These are phyloP conservation scores for Sprattus sprattus DNA, from an alignment of 2,113 vertebrate species.

Conservation along the genomic window DNA sequence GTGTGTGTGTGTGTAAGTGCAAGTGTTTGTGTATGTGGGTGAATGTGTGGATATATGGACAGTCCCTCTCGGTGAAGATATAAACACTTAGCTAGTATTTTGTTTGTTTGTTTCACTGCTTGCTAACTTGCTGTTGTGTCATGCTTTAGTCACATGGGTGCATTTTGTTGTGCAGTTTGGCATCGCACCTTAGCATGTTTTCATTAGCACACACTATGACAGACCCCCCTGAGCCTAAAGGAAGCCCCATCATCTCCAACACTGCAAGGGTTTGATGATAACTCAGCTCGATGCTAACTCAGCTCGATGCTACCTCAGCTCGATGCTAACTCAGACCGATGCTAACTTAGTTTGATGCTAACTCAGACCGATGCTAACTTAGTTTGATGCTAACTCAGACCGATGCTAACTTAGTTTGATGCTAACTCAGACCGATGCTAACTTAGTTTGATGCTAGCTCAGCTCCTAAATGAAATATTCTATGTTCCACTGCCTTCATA, in stretches of 20 bases:
- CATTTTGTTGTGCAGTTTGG: not conserved
- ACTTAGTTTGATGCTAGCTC: too few relatives aligned
- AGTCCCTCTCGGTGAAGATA: not conserved
- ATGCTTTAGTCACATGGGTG: not conserved
- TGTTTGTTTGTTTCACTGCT: not conserved
- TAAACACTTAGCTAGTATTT: not conserved
- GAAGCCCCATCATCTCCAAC: not conserved
- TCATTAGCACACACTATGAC: not conserved
- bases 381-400: not conserved
- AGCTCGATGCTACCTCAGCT: too few relatives aligned
- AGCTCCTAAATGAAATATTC: not conserved
- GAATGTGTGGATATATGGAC: not conserved
- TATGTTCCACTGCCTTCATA: not conserved
- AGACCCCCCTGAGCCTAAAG: not conserved
- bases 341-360: too few relatives aligned
- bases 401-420: too few relatives aligned
- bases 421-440: too few relatives aligned
- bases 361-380: too few relatives aligned
- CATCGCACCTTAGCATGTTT: slow-evolving; percentile 6
- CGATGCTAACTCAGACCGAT: too few relatives aligned
- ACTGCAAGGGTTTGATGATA: not conserved
- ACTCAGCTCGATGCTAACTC: not conserved
- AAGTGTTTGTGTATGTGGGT: not conserved
- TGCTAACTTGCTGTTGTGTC: not conserved
- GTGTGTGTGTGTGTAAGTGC: not conserved